These are phyloP conservation scores for Arnoldichthys spilopterus DNA, from an alignment of 2,797 vertebrate genomes.

Conservation along the genomic window DNA sequence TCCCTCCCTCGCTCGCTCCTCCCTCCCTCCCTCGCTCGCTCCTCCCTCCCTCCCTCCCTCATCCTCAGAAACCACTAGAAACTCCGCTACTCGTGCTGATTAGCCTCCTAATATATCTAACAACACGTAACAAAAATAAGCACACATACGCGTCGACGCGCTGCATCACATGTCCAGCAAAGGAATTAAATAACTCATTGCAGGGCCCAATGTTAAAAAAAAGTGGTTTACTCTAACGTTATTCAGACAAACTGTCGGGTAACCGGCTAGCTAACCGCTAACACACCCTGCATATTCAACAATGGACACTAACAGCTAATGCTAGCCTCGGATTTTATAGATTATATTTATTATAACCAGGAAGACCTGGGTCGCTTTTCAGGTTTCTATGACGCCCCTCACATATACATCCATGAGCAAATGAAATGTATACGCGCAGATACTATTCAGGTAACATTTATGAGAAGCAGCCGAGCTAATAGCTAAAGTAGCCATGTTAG, in stretches of 20 bases:
- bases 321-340: not conserved
- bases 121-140: not conserved
- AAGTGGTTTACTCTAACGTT: not conserved
- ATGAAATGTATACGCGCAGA: not conserved
- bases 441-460: too few relatives aligned
- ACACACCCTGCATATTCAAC: conserved; percentile 2
- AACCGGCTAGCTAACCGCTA: not conserved
- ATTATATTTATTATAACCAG: not conserved
- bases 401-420: not conserved
- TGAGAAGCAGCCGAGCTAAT: not conserved
- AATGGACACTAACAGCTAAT: conserved; percentile 19
- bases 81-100: conserved; percentile 19
- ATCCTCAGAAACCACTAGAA: conserved; percentile 75
- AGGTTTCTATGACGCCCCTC: not conserved
- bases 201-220: not conserved
- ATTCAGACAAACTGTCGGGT: not conserved
- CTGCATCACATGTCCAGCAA: not conserved
- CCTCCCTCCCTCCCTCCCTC: conserved; percentile 35
- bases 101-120: not conserved
- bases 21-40: too few relatives aligned
- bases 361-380: not conserved
- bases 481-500: not conserved
- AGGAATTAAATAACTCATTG: not conserved
- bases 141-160: not conserved
- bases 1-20: too few relatives aligned